phyloP scores from a whole-genome alignment of 2,113 vertebrate species.

The Glaucidium brasilianum region DNA sequence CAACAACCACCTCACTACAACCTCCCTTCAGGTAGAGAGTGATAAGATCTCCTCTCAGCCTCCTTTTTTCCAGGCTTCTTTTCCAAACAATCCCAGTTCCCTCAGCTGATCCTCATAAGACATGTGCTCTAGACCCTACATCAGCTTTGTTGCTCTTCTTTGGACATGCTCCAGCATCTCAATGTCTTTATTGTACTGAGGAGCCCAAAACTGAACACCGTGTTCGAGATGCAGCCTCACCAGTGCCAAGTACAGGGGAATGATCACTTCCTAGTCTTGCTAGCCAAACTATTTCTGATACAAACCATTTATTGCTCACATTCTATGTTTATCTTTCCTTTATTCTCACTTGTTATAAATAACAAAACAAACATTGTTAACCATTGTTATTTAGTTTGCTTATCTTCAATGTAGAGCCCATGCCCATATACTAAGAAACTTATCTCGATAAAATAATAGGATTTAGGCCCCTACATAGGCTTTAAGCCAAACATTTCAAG shows the following conservation, averaged over 20 bases:
- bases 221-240: not conserved
- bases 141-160: no score
- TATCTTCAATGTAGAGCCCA: not conserved
- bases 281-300: not conserved
- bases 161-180: no score
- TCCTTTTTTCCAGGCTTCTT: no score
- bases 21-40: no score
- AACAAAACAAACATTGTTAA: not conserved
- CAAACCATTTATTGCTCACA: not conserved
- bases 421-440: not conserved
- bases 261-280: not conserved
- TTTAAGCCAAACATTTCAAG: not conserved
- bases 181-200: not conserved
- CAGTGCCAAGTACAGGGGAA: not conserved
- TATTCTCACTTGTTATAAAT: not conserved
- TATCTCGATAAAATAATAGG: not conserved
- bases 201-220: not conserved
- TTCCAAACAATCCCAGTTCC: no score
- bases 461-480: not conserved
- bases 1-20: no score
- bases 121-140: no score
- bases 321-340: not conserved
- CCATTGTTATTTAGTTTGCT: not conserved
- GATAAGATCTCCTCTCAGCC: no score
- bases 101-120: no score